Percentiles rank a stretch among this genome's conserved stretches.
Conservation (phyloP, 2,888 invertebrate genomes). For the Pteria penguin region DNA sequence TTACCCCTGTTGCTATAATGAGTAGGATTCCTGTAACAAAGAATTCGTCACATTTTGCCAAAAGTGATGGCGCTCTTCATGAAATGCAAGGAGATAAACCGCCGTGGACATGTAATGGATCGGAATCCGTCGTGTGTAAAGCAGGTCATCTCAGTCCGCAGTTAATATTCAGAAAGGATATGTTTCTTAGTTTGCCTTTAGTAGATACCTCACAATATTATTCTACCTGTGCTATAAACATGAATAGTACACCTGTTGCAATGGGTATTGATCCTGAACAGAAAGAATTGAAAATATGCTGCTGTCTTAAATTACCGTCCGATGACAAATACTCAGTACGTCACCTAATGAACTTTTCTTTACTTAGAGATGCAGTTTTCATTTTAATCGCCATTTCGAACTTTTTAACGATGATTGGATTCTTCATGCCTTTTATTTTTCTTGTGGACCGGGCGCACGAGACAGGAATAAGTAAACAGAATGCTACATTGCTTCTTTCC, state of each 20-base stretch:
- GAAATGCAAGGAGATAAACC: slow-evolving; percentile 29
- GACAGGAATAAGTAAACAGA: slow-evolving; percentile 72
- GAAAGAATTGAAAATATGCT: slow-evolving; percentile 70
- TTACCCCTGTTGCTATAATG: background rate
- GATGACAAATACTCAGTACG: slow-evolving; percentile 65
- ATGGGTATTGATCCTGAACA: slow-evolving; percentile 53
- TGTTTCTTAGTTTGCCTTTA: slow-evolving; percentile 91
- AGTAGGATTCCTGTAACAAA: slow-evolving; percentile 6
- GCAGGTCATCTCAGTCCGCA: slow-evolving; percentile 72
- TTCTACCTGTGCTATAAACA: slow-evolving; percentile 77
- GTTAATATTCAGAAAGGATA: slow-evolving; percentile 91
- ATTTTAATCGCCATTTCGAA: slow-evolving; percentile 92
- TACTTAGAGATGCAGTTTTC: slow-evolving; percentile 93
- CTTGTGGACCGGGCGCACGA: slow-evolving; percentile 86
- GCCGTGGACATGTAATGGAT: slow-evolving; percentile 19
- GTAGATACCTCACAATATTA: slow-evolving; percentile 81
- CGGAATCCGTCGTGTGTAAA: slow-evolving; percentile 21
- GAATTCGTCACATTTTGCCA: slow-evolving; percentile 30
- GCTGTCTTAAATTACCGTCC: slow-evolving; percentile 54
- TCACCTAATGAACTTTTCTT: slow-evolving; percentile 90
- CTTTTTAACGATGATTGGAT: slow-evolving; percentile 93
- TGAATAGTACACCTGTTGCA: slow-evolving; percentile 76
- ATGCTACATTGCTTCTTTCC: slow-evolving; percentile 88
- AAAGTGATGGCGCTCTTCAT: slow-evolving; percentile 58
- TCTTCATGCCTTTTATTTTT: slow-evolving; percentile 96